A percentile compares a stretch with the other conserved stretches of the same genome.
Conservation (phyloP, 1,140 invertebrate genomes). For the Apis florea region DNA sequence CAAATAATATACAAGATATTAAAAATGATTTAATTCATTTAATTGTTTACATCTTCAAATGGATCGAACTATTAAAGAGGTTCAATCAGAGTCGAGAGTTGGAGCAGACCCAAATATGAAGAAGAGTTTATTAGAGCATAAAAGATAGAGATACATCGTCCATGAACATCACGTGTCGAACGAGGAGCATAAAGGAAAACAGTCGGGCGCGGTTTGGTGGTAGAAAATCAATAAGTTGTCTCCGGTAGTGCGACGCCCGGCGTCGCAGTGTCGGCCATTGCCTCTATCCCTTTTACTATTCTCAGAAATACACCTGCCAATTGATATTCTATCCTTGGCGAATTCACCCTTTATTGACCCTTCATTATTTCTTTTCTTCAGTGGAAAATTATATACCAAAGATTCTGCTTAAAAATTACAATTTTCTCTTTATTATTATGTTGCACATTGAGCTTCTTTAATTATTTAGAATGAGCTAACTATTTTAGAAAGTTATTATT, state of each 20-base stretch:
- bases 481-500: too few species aligned
- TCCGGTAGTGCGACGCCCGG: conserved; percentile 33
- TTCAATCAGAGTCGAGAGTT: not conserved
- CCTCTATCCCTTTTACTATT: conserved; percentile 23
- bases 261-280: conserved; percentile 41
- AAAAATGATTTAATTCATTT: not conserved
- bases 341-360: not conserved
- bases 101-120: not conserved
- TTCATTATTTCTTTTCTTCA: not conserved
- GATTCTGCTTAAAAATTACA: not conserved
- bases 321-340: not conserved
- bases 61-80: not conserved
- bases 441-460: not conserved
- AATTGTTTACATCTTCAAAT: not conserved
- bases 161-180: not conserved
- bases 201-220: conserved; percentile 22
- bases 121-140: not conserved
- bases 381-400: conserved; percentile 7
- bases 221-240: conserved; percentile 48
- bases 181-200: conserved; percentile 10
- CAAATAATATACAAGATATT: not conserved
- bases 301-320: conserved; percentile 39
- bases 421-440: too few species aligned
- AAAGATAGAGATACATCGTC: not conserved
- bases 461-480: not conserved